Evolutionary conservation across 2,888 invertebrate genomes (phyloP), one percentile per base, ranked within the genome.

Genomic region (Nephrocerus scutellatus): DNA sequence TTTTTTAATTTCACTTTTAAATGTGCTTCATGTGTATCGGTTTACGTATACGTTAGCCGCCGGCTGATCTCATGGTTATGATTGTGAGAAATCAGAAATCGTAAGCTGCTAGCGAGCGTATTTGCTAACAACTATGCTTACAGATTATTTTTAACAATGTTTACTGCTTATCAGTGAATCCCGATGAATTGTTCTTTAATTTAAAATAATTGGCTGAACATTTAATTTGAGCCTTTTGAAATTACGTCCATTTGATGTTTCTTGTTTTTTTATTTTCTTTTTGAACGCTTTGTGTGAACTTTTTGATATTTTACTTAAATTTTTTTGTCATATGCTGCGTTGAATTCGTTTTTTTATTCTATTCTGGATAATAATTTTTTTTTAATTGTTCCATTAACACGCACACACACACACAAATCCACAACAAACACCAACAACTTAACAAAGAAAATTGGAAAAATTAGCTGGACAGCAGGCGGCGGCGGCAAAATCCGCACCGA

Each of bases 331-430:
- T 25, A 37, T 43, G 40, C 41, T 42, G 40, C 45, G 36, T 40
- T 43, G 32, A 43, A 43, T 31, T 20, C 36, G 8, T 39, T 35
- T 12, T 37, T 41, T 30, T 35, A 12, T 28, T 15, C 38, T 36
- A 28, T 46, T 18, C 13, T 7, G 24, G 23, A 53, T 48, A 53
- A 52, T 52, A 51, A 53, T 52, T 48, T 49, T 50, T 52, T 52
- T 51, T 53, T 49, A 44, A 49, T 52, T 53, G 46, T 47, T 45
- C 34, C 46, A 56, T 53, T 42, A 55, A 5, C 8, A 51, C 34
- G 43, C 31, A 30, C n/a, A 15, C 30, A 6, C 1, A 22, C 22
- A 14, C 10, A 25, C 22, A 49, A 50, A 53, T 44, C 46, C 42
- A 38, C 41, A 47, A 48, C 42, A 43, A 41, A 19, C 22, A 41